phyloP scores from a whole-genome alignment of 2,888 invertebrate species.

The Stictocephala bisonia region DNA sequence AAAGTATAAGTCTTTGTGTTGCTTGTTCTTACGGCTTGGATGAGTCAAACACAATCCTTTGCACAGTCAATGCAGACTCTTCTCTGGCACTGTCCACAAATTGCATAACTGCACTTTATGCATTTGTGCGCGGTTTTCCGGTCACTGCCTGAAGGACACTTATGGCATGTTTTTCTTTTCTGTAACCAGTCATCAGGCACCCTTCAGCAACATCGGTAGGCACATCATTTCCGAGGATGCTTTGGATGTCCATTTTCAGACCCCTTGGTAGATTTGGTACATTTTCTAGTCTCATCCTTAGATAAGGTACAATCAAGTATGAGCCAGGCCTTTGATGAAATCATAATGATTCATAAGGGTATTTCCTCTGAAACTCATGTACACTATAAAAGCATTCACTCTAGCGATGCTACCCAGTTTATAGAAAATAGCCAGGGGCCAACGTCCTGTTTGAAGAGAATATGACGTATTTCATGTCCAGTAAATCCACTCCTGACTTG shows the following conservation, averaged over 20 bases:
- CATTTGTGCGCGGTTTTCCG: not conserved
- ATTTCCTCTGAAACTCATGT: not conserved
- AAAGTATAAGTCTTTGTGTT: not conserved
- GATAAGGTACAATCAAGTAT: not conserved
- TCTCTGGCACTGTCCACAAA: slow-evolving; percentile 1
- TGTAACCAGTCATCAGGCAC: not conserved
- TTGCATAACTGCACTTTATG: not conserved
- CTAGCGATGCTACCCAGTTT: slow-evolving; percentile 24
- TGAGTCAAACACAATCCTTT: not conserved
- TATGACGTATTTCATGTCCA: slow-evolving; percentile 50
- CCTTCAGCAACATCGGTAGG: no score
- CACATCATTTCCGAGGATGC: no score
- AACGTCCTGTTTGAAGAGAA: no score
- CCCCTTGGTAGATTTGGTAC: slow-evolving; percentile 1
- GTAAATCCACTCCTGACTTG: slow-evolving; percentile 49
- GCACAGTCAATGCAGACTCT: no score
- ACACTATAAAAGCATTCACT: not conserved
- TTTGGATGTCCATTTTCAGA: not conserved
- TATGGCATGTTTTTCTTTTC: not conserved
- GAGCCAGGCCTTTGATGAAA: not conserved
- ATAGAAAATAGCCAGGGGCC: no score
- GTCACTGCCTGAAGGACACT: slow-evolving; percentile 6
- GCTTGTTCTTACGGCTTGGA: not conserved
- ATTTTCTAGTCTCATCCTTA: not conserved
- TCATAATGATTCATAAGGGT: not conserved